Evolutionary conservation across 2,113 vertebrate species (phyloP).

Genomic region (Climacteris rufus): DNA sequence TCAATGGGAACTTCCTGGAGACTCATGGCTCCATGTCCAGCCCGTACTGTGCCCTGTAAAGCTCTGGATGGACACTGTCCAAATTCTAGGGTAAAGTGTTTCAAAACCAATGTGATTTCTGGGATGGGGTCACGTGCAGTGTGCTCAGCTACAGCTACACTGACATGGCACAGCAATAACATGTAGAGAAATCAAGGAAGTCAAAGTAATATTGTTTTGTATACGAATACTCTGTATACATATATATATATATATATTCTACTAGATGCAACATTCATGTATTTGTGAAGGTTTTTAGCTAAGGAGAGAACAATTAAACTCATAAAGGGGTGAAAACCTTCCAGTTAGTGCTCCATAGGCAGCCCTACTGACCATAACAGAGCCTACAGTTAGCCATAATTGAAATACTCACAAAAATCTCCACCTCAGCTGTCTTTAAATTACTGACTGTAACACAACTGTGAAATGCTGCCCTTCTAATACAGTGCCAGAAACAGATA

Average conservation of each 20-base stretch:
- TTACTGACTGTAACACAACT: background rate
- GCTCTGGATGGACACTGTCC: background rate
- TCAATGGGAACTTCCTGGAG: accelerated
- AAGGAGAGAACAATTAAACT: background rate
- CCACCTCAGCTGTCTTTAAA: conserved; percentile 16
- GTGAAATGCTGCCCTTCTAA: background rate
- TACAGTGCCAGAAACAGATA: background rate
- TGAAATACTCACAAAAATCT: conserved; percentile 10
- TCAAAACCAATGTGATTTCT: accelerated
- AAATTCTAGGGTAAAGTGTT: background rate
- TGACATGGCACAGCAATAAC: background rate
- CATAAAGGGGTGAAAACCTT: background rate
- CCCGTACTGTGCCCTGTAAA: background rate
- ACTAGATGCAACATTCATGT: background rate
- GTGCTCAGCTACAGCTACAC: accelerated
- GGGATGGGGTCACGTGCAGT: background rate
- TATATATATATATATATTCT: background rate
- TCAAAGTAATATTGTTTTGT: background rate
- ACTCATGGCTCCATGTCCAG: background rate
- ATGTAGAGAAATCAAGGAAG: background rate
- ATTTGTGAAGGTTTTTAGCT: background rate
- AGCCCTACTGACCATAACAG: background rate
- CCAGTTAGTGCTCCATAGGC: background rate
- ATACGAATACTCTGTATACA: background rate
- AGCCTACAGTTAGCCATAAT: background rate